These are phyloP conservation scores for Montipora sp. DNA, from an alignment of 64 coral and sea anemone genomes.

Conservation along the genomic window DNA sequence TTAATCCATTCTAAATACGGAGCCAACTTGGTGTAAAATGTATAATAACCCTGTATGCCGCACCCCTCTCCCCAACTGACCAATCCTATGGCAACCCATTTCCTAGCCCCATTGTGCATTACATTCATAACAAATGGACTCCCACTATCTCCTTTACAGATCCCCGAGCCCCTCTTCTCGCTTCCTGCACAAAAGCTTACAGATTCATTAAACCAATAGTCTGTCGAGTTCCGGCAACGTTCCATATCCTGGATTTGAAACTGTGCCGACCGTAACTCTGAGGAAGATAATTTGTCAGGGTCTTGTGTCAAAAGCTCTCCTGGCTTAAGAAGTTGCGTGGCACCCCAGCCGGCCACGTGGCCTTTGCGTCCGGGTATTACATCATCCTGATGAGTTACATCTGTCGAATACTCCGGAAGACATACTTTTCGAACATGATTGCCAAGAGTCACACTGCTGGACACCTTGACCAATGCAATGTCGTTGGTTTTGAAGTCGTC, in stretches of 20 bases:
- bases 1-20: conserved; percentile 44
- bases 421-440: conserved; percentile 65
- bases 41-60: conserved; percentile 31
- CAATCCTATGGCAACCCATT: conserved; percentile 41
- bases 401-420: conserved; percentile 23
- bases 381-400: not conserved
- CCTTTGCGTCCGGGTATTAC: conserved; percentile 49
- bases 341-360: conserved; percentile 74
- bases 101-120: not conserved
- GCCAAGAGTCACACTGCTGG: conserved; percentile 36
- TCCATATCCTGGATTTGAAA: conserved; percentile 24
- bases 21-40: conserved; percentile 44
- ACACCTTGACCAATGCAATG: conserved; percentile 75
- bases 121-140: conserved; percentile 54
- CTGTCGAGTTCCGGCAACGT: conserved; percentile 10
- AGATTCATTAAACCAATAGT: conserved; percentile 47
- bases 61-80: conserved; percentile 57
- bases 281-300: not conserved
- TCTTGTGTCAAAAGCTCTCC: not conserved
- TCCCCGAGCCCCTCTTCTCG: conserved; percentile 17
- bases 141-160: conserved; percentile 61
- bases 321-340: conserved; percentile 12
- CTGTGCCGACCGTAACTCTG: not conserved
- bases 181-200: conserved; percentile 59
- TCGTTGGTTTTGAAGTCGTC: conserved; percentile 31